Percentiles rank a stretch among this genome's conserved stretches.
Conservation (phyloP, 2,888 invertebrate species). For the Nemotelus pantherinus region DNA sequence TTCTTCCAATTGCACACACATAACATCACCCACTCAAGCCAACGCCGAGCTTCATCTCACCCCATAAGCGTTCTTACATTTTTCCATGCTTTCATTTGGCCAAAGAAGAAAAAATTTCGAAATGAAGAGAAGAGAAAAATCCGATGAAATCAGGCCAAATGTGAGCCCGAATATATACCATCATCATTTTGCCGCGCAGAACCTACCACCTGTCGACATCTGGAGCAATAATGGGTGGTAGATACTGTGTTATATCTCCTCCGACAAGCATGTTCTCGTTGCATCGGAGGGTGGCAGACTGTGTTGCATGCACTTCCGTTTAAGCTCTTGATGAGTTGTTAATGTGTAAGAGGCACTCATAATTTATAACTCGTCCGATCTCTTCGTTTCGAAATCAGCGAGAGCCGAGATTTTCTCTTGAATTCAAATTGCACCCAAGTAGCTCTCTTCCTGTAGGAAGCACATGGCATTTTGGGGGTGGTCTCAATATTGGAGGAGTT, state of each 20-base stretch:
- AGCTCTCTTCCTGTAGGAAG: slow-evolving; percentile 26
- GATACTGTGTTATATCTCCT: background rate
- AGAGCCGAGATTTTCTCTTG: slow-evolving; percentile 5
- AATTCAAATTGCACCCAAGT: background rate
- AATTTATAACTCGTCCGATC: slow-evolving; percentile 15
- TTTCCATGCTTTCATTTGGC: slow-evolving; percentile 17
- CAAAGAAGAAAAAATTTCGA: slow-evolving; percentile 4
- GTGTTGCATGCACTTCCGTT: slow-evolving; percentile 17
- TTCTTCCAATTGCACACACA: slow-evolving; percentile 42
- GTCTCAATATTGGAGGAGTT: slow-evolving; percentile 9
- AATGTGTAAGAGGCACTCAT: slow-evolving; percentile 37
- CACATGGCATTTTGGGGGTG: slow-evolving; percentile 43
- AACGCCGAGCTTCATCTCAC: background rate
- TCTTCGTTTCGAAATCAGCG: background rate
- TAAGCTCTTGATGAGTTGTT: slow-evolving; percentile 42
- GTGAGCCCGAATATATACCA: background rate
- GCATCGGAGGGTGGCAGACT: background rate
- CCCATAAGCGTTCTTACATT: slow-evolving; percentile 5
- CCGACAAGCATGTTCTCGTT: background rate
- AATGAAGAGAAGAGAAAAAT: background rate
- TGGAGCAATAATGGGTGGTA: background rate
- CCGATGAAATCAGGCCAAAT: slow-evolving; percentile 2
- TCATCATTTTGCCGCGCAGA: slow-evolving; percentile 1
- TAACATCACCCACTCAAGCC: background rate
- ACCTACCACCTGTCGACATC: slow-evolving; percentile 2